These are phyloP conservation scores for Maconellicoccus hirsutus DNA, from an alignment of 1,140 invertebrate species.

Conservation along the genomic window DNA sequence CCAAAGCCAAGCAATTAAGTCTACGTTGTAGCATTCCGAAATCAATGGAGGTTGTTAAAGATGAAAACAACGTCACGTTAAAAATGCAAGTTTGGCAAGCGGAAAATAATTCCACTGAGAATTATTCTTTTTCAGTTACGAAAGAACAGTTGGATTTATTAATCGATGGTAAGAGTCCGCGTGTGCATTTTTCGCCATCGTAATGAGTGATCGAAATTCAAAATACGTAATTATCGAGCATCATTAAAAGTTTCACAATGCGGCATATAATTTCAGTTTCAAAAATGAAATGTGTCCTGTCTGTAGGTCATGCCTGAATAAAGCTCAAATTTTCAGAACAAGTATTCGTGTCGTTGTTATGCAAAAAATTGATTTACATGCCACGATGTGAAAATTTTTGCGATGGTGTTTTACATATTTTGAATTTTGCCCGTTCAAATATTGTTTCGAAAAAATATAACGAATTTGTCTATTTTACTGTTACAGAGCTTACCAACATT, in stretches of 20 bases:
- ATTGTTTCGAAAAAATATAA: too few relatives aligned
- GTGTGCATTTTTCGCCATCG: neutral
- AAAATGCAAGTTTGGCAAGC: conserved; percentile 14
- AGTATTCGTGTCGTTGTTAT: too few relatives aligned
- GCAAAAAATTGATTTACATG: too few relatives aligned
- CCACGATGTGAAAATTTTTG: too few relatives aligned
- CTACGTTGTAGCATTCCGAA: conserved; percentile 23
- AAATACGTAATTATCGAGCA: too few relatives aligned
- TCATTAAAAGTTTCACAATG: too few relatives aligned
- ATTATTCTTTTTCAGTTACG: conserved; percentile 3
- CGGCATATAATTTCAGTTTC: too few relatives aligned
- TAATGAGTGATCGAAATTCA: neutral
- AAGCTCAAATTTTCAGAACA: too few relatives aligned
- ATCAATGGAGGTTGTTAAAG: conserved; percentile 10
- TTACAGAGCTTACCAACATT: neutral
- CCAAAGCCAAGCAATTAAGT: conserved; percentile 17
- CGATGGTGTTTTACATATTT: too few relatives aligned
- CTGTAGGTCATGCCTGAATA: too few relatives aligned
- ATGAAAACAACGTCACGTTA: neutral
- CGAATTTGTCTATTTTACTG: neutral
- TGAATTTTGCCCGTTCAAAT: too few relatives aligned
- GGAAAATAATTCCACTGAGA: neutral
- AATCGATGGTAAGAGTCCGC: neutral
- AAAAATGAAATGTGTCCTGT: too few relatives aligned
- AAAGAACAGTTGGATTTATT: conserved; percentile 1